A percentile compares a stretch with the other conserved stretches of the same genome.
These are phyloP conservation scores for Eulemur mongoz DNA, from an alignment of 2,797 vertebrate species.

Conservation along the genomic window DNA sequence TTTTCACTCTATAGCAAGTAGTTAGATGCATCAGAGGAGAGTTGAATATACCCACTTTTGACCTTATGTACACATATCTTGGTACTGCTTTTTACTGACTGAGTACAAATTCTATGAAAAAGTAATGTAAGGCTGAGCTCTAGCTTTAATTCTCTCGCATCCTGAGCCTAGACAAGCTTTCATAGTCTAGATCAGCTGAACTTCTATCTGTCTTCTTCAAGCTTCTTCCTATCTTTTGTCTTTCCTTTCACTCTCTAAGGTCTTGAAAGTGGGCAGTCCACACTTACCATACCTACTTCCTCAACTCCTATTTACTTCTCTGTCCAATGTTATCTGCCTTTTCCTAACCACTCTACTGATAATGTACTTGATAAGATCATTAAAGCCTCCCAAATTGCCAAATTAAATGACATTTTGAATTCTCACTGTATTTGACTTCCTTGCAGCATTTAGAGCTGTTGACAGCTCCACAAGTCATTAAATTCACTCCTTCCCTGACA, in stretches of 20 bases:
- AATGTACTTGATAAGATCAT: neutral
- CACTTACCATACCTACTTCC: neutral
- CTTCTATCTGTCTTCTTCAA: neutral
- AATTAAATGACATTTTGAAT: neutral
- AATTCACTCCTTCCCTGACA: neutral
- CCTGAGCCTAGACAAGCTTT: neutral
- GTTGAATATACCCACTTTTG: neutral
- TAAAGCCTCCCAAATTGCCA: neutral
- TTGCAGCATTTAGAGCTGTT: neutral
- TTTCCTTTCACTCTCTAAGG: neutral
- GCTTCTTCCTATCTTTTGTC: neutral
- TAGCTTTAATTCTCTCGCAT: neutral
- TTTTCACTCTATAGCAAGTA: neutral
- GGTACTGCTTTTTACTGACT: neutral
- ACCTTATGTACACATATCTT: neutral
- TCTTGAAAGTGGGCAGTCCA: neutral
- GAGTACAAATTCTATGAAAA: neutral
- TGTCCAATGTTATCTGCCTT: neutral
- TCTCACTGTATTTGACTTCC: neutral
- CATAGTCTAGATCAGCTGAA: neutral
- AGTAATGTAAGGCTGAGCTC: neutral
- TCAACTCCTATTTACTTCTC: neutral
- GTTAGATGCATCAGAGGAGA: neutral
- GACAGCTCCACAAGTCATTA: neutral
- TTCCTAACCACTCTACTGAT: neutral